Base-by-base conservation (phyloP, 2,113 vertebrate genomes). In the Hyperopisus bebe region DNA sequence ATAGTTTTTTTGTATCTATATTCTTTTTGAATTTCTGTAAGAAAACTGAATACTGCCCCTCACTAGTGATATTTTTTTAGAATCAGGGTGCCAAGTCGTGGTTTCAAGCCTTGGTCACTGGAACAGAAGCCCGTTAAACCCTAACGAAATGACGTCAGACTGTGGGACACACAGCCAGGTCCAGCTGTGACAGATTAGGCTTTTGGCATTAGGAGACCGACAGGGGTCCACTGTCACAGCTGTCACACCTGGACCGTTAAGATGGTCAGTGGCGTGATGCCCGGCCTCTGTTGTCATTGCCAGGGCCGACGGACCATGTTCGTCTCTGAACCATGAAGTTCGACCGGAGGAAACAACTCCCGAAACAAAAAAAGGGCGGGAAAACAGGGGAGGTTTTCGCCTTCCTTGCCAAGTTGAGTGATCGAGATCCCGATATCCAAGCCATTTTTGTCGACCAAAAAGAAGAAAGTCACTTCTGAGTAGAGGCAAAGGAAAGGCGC, bases 131-230 rank as follows among this genome's bases (percentile, higher is more conserved):
- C 44, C 2, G 27, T 8, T 47, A 31, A 84, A 62, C 80, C 17
- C 42, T 85, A 44, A 44, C 5, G 15, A 31, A 85, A 86, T 70
- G 24, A 86, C 44, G 5, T 70, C 42, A 86, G 48, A 53, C 39
- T 48, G 53, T n/a, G 51, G 39, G 85, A 83, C 24, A 39, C 42
- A 17, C 15, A 89, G 58, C 15, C 35, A 35, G 70, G 42, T 4
- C 39, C 86, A 88, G 90, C 86, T 48, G 90, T 58, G 74, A 19
- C 44, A 31, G 74, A 83, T 90, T 66, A 88, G 17, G 11, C 4
- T n/a, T 19, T n/a, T 19, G 42, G 31, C n/a, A 44, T 70, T 15
- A 19, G 24, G 89, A 24, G 53, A 86, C 53, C 5, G 9, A 27
- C 44, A 27, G n/a, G 58, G 13, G 21, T 39, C 53, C 55, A 50